Percentiles rank a stretch among this genome's conserved stretches.
Conservation (phyloP, 2,797 vertebrate genomes). For the Mormyrops boulengeri region DNA sequence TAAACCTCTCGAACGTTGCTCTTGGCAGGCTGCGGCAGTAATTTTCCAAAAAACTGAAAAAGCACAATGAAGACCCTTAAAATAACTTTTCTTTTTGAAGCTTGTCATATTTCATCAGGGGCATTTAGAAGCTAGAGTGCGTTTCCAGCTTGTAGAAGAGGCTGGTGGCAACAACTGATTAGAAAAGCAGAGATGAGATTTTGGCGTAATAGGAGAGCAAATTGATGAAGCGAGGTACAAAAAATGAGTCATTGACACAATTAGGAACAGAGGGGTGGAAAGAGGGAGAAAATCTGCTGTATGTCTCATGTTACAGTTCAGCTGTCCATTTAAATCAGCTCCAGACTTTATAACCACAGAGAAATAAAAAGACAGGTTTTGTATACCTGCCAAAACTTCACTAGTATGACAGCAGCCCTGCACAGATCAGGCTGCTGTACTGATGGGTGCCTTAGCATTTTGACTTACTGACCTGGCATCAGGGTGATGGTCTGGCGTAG, state of each 20-base stretch:
- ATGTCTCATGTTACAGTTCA: background rate
- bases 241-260: background rate
- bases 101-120: background rate
- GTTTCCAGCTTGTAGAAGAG: background rate
- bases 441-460: background rate
- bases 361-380: background rate
- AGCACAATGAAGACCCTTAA: background rate
- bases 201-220: background rate
- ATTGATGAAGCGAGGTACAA: background rate
- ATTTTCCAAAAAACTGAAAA: background rate
- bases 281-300: background rate
- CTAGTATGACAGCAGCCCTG: too few relatives aligned
- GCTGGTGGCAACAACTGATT: background rate
- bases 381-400: background rate
- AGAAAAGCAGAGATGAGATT: conserved; percentile 10
- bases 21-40: background rate
- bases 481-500: background rate
- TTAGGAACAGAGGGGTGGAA: background rate
- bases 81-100: background rate
- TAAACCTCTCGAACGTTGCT: background rate
- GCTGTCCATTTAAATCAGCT: background rate
- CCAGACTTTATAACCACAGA: background rate
- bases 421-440: background rate
- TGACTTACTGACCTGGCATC: background rate
- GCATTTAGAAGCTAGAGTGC: background rate